Percentiles rank a stretch among this genome's conserved stretches.
These are phyloP conservation scores for Chionis minor DNA, from an alignment of 2,113 vertebrate species.

Conservation along the genomic window DNA sequence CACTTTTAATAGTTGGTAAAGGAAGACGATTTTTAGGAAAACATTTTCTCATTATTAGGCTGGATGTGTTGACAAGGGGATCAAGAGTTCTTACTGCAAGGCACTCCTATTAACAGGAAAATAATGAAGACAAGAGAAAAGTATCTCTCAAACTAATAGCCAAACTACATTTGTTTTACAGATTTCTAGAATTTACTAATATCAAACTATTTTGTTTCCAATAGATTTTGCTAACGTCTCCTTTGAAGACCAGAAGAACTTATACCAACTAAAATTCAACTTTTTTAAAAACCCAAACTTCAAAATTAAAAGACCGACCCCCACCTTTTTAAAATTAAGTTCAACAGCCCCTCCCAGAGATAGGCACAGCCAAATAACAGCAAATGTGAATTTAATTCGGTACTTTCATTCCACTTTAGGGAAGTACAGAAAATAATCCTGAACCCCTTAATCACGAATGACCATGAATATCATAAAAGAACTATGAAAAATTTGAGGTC, in stretches of 20 bases:
- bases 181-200: background rate
- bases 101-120: conserved; percentile 84
- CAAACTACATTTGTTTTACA: background rate
- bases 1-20: conserved; percentile 93
- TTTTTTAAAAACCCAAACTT: background rate
- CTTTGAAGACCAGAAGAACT: background rate
- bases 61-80: conserved; percentile 93
- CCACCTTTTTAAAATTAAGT: background rate
- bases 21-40: conserved; percentile 98
- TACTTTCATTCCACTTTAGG: background rate
- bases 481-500: background rate
- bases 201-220: background rate
- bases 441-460: background rate
- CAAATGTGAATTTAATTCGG: background rate
- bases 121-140: background rate
- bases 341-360: background rate
- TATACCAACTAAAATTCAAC: background rate
- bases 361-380: background rate
- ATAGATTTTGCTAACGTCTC: background rate
- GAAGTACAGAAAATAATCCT: background rate
- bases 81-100: conserved; percentile 93
- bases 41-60: conserved; percentile 98
- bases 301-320: background rate
- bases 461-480: background rate
- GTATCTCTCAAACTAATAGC: background rate